phyloP scores from a whole-genome alignment of 2,888 invertebrate species.

The Volucella inflata region DNA sequence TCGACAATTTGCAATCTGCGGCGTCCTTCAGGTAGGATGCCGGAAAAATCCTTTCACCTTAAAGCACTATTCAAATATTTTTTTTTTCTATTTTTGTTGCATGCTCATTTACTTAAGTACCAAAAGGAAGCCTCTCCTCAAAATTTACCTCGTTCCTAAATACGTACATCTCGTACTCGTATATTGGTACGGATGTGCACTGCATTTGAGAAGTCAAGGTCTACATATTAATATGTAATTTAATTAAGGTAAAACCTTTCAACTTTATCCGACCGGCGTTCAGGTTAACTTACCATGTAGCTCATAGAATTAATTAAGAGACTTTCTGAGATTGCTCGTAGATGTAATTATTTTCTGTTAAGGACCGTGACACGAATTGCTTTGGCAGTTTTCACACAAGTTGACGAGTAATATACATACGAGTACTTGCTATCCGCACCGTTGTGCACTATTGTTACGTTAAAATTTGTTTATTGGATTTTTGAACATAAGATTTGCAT shows the following conservation, averaged over 20 bases:
- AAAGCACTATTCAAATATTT: background rate
- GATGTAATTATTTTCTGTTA: constrained; percentile 17
- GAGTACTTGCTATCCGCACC: background rate
- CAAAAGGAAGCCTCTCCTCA: background rate
- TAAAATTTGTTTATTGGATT: constrained; percentile 33
- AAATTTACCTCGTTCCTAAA: background rate
- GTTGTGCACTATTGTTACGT: constrained; percentile 32
- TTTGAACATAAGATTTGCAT: constrained; percentile 14
- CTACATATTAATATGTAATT: constrained; percentile 31
- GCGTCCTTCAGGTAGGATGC: constrained; percentile 1
- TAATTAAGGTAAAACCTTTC: constrained; percentile 24
- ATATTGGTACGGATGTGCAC: too few relatives aligned
- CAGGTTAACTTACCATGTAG: constrained; percentile 21
- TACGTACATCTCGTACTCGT: background rate
- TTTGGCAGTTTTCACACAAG: constrained; percentile 22
- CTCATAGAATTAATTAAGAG: constrained; percentile 30
- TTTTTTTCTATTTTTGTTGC: background rate
- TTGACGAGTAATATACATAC: constrained; percentile 33
- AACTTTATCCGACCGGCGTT: background rate
- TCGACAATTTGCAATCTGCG: background rate
- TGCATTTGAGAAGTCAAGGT: constrained; percentile 22
- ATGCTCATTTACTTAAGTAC: constrained; percentile 14
- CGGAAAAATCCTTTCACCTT: background rate
- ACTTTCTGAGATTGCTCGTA: background rate
- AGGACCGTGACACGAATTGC: constrained; percentile 34